Evolutionary conservation across 2,888 invertebrate species (phyloP).

Genomic region (Andrena flavipes): DNA sequence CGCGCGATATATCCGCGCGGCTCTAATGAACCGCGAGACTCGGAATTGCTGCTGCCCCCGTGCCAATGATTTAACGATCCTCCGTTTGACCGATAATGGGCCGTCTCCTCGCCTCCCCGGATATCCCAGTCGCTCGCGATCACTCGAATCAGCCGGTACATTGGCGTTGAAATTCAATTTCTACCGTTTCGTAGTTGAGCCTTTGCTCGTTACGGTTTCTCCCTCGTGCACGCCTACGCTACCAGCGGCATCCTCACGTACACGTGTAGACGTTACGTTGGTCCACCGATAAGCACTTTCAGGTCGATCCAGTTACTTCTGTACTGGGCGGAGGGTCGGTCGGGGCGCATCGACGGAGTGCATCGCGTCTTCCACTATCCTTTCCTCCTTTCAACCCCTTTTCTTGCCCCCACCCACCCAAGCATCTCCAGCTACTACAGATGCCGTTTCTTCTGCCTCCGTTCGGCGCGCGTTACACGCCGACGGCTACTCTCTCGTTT

Average conservation of each 20-base stretch:
- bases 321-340: background rate
- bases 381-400: conserved; percentile 13
- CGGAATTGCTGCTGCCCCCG: conserved; percentile 59
- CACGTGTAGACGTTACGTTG: conserved; percentile 5
- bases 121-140: conserved; percentile 55
- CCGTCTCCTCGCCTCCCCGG: conserved; percentile 31
- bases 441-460: background rate
- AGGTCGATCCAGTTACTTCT: conserved; percentile 51
- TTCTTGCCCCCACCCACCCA: background rate
- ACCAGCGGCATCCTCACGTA: conserved; percentile 5
- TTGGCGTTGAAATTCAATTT: conserved; percentile 78
- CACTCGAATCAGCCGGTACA: conserved; percentile 74
- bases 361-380: conserved; percentile 30
- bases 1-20: conserved; percentile 44
- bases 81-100: conserved; percentile 65
- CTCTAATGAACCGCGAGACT: conserved; percentile 68
- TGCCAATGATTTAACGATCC: conserved; percentile 73
- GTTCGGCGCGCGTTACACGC: conserved; percentile 16
- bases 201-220: conserved; percentile 70
- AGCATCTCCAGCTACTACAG: no score
- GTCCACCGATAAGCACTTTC: conserved; percentile 43
- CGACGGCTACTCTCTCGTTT: conserved; percentile 47
- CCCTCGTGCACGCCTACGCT: conserved; percentile 24
- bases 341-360: background rate
- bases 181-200: conserved; percentile 70